phyloP scores from a whole-genome alignment of 2,888 invertebrate genomes.

The Andrena haemorrhoa region DNA sequence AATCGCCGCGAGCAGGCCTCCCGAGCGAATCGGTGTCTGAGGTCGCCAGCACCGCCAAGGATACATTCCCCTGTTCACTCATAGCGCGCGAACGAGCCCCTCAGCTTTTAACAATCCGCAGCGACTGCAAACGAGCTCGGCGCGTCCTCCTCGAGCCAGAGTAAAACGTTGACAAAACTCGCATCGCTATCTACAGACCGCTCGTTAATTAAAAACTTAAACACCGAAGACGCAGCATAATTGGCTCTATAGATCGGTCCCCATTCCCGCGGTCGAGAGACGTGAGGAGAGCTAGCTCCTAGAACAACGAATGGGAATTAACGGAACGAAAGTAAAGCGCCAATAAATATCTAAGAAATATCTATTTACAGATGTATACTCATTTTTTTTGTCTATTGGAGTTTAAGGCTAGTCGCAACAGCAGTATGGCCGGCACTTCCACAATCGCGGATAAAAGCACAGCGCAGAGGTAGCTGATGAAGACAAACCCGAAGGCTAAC shows the following conservation, averaged over 20 bases:
- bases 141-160: constrained; percentile 58
- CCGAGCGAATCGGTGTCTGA: constrained; percentile 85
- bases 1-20: constrained; percentile 87
- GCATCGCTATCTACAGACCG: constrained; percentile 77
- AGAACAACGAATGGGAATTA: not conserved
- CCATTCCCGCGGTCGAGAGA: not conserved
- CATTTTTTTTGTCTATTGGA: constrained; percentile 13
- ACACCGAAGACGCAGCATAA: constrained; percentile 43
- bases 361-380: not conserved
- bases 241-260: constrained; percentile 2
- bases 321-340: not conserved
- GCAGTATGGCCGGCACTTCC: constrained; percentile 81
- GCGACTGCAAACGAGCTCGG: constrained; percentile 77
- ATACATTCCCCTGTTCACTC: constrained; percentile 87
- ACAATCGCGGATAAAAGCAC: constrained; percentile 81
- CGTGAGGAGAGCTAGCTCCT: not conserved
- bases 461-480: constrained; percentile 80
- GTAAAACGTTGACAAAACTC: constrained; percentile 72
- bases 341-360: not conserved
- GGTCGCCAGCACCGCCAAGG: constrained; percentile 83
- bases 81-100: constrained; percentile 74
- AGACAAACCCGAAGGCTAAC: constrained; percentile 78
- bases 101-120: constrained; percentile 67
- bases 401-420: constrained; percentile 75
- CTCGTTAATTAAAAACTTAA: constrained; percentile 59